These are phyloP conservation scores for Gobionotothen gibberifrons DNA, from an alignment of 2,797 vertebrate species.

Conservation along the genomic window DNA sequence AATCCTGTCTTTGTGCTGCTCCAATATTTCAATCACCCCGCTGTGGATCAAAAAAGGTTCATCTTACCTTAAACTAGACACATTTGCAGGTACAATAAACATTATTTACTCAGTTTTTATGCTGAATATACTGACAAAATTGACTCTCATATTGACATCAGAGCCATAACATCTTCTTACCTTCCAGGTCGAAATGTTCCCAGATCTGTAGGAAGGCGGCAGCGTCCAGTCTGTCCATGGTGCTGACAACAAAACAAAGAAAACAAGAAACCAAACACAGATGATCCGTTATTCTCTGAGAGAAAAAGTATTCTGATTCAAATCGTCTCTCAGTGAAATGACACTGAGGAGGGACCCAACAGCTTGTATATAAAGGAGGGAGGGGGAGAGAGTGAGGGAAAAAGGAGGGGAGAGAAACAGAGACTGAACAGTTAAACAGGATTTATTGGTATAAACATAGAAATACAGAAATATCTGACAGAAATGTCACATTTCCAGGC, in stretches of 20 bases:
- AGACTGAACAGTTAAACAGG: slow-evolving; percentile 13
- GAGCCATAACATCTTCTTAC: slow-evolving; percentile 60
- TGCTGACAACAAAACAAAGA: slow-evolving; percentile 40
- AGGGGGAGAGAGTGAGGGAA: background rate
- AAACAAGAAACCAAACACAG: background rate
- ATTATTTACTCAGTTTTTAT: background rate
- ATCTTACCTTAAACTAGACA: no score
- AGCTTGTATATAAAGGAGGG: slow-evolving; percentile 27
- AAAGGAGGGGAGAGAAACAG: background rate
- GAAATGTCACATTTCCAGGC: slow-evolving; percentile 79
- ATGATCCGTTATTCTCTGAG: background rate
- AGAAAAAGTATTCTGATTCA: background rate
- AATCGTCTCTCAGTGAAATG: background rate
- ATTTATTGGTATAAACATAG: slow-evolving; percentile 92
- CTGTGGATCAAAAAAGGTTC: no score
- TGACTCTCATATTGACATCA: background rate
- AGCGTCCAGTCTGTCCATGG: slow-evolving; percentile 79
- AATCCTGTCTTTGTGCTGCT: no score
- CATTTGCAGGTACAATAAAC: background rate
- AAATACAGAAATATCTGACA: slow-evolving; percentile 86
- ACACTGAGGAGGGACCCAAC: background rate
- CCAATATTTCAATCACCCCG: no score
- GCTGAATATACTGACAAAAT: no score
- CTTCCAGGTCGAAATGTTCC: slow-evolving; percentile 85
- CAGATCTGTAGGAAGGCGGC: slow-evolving; percentile 87